Percentiles rank a stretch among this genome's conserved stretches.
Conservation (phyloP, 2,797 vertebrate species). For the Microhierax caerulescens region DNA sequence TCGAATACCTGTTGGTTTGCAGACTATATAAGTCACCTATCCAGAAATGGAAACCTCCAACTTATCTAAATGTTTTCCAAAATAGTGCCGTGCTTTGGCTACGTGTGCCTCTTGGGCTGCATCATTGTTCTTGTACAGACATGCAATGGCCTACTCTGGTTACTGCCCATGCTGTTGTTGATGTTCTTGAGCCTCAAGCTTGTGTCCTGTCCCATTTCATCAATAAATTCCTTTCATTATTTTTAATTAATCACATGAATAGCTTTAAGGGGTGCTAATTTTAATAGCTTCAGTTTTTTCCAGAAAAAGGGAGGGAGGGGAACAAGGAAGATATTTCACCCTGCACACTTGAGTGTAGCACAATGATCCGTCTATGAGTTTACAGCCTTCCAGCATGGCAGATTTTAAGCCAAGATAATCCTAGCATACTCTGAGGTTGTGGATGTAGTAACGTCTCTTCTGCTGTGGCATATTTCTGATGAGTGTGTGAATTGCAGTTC, state of each 20-base stretch:
- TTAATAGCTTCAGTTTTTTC: background rate
- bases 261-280: background rate
- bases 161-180: background rate
- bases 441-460: background rate
- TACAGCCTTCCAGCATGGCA: background rate
- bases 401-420: background rate
- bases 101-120: background rate
- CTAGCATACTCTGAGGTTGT: background rate
- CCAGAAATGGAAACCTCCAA: background rate
- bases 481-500: background rate
- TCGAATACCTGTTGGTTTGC: background rate
- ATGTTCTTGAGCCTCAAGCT: background rate
- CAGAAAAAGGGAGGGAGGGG: background rate
- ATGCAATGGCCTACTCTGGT: fast-evolving
- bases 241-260: background rate
- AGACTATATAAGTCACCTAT: background rate
- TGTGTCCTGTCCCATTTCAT: background rate
- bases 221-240: background rate
- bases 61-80: background rate
- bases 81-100: background rate
- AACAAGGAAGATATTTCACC: background rate
- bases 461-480: background rate
- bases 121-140: background rate
- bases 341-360: background rate
- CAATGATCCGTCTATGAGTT: background rate